Evolutionary conservation across 2,113 vertebrate genomes (phyloP).

Genomic region (Leiothrix lutea): DNA sequence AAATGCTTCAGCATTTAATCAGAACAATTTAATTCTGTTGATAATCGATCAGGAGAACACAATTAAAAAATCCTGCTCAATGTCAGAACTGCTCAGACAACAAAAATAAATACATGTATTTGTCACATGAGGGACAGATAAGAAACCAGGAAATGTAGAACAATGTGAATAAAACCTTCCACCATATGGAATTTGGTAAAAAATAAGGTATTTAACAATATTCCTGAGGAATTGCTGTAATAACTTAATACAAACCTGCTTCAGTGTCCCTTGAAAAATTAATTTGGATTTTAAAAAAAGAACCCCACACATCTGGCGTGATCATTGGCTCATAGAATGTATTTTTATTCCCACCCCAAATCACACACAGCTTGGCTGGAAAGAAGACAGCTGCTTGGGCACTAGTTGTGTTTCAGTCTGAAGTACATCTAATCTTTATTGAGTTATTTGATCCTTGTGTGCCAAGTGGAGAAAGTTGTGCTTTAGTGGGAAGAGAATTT

Average conservation of each 20-base stretch:
- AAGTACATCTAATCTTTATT: slow-evolving; percentile 58
- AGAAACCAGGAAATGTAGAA: background rate
- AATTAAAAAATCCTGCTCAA: background rate
- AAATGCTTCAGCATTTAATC: background rate
- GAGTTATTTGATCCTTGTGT: background rate
- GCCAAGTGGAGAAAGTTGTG: slow-evolving; percentile 11
- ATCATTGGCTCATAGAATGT: background rate
- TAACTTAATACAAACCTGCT: background rate
- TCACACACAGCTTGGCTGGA: slow-evolving; percentile 27
- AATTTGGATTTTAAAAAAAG: background rate
- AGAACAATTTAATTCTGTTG: background rate
- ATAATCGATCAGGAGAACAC: background rate
- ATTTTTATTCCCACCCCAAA: slow-evolving; percentile 14
- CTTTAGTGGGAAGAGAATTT: background rate
- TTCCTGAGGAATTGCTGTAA: background rate
- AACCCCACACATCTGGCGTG: background rate
- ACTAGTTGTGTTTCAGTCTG: background rate
- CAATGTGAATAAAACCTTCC: background rate
- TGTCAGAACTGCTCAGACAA: background rate
- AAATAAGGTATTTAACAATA: background rate
- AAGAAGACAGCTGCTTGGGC: slow-evolving; percentile 41
- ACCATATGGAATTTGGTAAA: background rate
- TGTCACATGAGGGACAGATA: background rate
- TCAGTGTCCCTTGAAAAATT: background rate
- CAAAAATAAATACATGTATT: background rate